phyloP scores from a whole-genome alignment of 2,113 vertebrate species.

The Sinocyclocheilus grahami region DNA sequence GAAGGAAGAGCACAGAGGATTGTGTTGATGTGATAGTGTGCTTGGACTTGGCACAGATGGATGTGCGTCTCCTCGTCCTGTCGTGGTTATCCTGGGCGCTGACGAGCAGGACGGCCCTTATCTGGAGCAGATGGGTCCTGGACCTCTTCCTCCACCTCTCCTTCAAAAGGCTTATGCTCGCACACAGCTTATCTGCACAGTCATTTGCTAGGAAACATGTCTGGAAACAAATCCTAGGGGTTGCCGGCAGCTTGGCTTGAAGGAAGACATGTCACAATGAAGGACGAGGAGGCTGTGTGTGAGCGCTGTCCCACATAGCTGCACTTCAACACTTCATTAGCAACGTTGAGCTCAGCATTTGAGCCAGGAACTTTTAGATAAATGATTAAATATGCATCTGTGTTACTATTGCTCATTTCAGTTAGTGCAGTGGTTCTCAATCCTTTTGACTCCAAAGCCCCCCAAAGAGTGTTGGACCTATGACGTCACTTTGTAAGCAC shows the following conservation, averaged over 20 bases:
- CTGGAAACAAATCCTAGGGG: slow-evolving; percentile 58
- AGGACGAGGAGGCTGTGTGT: slow-evolving; percentile 52
- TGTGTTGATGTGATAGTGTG: slow-evolving; percentile 34
- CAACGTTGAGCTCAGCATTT: slow-evolving; percentile 10
- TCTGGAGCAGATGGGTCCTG: slow-evolving; percentile 52
- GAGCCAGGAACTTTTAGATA: not conserved
- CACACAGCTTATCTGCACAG: slow-evolving; percentile 56
- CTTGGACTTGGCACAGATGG: slow-evolving; percentile 25
- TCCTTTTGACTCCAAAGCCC: too few relatives aligned
- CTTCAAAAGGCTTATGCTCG: slow-evolving; percentile 61
- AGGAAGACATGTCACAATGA: slow-evolving; percentile 61
- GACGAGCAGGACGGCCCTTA: slow-evolving; percentile 58
- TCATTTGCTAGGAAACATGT: slow-evolving; percentile 58
- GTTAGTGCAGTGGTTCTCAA: too few relatives aligned
- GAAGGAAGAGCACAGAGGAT: not conserved
- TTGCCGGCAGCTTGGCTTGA: slow-evolving; percentile 14
- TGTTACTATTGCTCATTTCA: too few relatives aligned
- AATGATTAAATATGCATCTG: not conserved
- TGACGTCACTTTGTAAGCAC: too few relatives aligned
- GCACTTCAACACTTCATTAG: slow-evolving; percentile 44
- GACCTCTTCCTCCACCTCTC: slow-evolving; percentile 10
- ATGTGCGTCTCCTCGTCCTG: slow-evolving; percentile 23
- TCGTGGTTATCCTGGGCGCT: slow-evolving; percentile 56
- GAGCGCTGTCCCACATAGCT: slow-evolving; percentile 3
- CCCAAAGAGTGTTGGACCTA: too few relatives aligned